phyloP scores from a whole-genome alignment of 2,888 invertebrate species.

The Drosophila mulleri region DNA sequence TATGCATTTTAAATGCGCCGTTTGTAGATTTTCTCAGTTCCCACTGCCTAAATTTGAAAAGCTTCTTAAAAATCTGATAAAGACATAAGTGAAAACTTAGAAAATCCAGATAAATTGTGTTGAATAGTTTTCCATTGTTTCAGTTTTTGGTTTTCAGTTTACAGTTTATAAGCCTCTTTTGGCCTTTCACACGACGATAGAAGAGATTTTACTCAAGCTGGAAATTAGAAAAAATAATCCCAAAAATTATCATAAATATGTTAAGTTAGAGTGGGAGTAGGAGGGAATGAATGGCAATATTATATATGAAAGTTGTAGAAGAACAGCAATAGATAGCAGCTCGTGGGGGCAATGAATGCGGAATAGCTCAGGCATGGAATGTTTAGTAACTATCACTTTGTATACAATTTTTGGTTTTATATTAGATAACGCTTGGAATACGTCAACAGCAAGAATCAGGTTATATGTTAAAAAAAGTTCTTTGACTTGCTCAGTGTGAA shows the following conservation, averaged over 20 bases:
- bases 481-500: background rate
- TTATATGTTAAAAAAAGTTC: background rate
- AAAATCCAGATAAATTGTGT: slow-evolving; percentile 6
- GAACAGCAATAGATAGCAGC: background rate
- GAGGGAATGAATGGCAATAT: too few species aligned
- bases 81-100: slow-evolving; percentile 7
- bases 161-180: background rate
- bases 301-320: background rate
- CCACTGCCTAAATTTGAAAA: background rate
- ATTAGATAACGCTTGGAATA: background rate
- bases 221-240: slow-evolving; percentile 10
- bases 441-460: background rate
- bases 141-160: background rate
- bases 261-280: background rate
- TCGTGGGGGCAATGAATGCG: background rate
- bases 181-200: background rate
- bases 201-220: background rate
- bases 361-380: background rate
- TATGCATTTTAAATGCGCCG: background rate
- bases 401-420: background rate
- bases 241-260: slow-evolving; percentile 13
- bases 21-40: background rate
- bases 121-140: slow-evolving; percentile 12
- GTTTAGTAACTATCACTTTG: background rate
- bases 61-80: background rate